These are phyloP conservation scores for Labeo rohita DNA, from an alignment of 2,113 vertebrate genomes.

Conservation along the genomic window DNA sequence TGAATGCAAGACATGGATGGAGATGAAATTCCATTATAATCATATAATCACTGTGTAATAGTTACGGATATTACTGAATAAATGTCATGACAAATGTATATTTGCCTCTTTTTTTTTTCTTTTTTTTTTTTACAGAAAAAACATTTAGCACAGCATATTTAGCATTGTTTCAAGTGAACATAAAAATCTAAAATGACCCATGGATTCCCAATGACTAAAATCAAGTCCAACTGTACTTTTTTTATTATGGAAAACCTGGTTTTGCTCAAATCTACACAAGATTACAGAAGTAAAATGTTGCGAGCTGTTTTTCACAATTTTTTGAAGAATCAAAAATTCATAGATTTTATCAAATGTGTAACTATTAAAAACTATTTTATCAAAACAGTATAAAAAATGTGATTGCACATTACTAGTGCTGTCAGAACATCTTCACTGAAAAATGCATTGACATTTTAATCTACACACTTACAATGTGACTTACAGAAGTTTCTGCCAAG, in stretches of 20 bases:
- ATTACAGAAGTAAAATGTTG: not conserved
- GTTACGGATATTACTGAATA: constrained; percentile 7
- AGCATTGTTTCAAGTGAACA: not conserved
- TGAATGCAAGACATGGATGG: not conserved
- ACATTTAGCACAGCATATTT: not conserved
- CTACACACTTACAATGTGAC: not conserved
- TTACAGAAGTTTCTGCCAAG: too few species aligned
- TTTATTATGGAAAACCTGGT: not conserved
- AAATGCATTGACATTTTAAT: not conserved
- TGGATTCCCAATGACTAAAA: not conserved
- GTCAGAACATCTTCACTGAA: not conserved
- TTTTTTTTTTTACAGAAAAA: too few species aligned
- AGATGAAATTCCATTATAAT: constrained; percentile 8
- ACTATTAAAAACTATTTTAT: not conserved
- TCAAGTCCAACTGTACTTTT: not conserved
- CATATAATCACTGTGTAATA: constrained; percentile 26
- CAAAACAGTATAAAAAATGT: not conserved
- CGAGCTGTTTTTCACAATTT: not conserved
- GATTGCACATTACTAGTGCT: not conserved
- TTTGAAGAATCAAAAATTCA: not conserved
- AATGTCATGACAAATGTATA: not conserved
- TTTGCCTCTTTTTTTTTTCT: not conserved
- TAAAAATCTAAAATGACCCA: not conserved
- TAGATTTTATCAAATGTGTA: not conserved
- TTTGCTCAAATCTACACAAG: not conserved